phyloP scores from a whole-genome alignment of 2,113 vertebrate genomes.

The Uria lomvia region DNA sequence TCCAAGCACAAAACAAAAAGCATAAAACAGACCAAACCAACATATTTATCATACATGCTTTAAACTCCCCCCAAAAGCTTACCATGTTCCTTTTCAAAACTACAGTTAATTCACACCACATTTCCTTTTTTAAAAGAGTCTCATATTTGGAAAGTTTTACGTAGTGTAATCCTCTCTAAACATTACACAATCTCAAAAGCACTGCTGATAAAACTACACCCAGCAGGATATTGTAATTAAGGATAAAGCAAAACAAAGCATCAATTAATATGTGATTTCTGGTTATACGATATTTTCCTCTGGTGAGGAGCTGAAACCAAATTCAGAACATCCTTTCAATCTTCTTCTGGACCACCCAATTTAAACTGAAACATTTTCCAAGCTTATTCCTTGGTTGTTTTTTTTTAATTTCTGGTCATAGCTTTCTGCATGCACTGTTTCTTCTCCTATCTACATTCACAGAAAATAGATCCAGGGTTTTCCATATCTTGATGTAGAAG shows the following conservation, averaged over 20 bases:
- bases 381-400: background rate
- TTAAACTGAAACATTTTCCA: background rate
- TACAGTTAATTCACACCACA: constrained; percentile 8
- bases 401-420: background rate
- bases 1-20: background rate
- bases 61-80: background rate
- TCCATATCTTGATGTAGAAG: background rate
- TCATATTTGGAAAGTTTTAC: constrained; percentile 6
- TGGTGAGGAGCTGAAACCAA: background rate
- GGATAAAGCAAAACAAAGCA: background rate
- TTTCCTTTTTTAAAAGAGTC: background rate
- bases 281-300: background rate
- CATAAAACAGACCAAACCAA: background rate
- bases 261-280: background rate
- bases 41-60: background rate
- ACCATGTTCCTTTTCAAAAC: background rate
- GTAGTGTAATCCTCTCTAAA: background rate
- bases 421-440: background rate
- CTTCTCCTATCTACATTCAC: background rate
- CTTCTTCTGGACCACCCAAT: background rate
- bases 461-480: background rate
- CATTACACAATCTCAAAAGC: constrained; percentile 33
- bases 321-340: background rate
- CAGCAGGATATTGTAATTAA: constrained; percentile 6
- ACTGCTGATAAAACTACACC: constrained; percentile 10